Percentiles rank a stretch among this genome's conserved stretches.
Evolutionary conservation across 2,888 invertebrate genomes (phyloP).

Genomic region (Oligia latruncula): DNA sequence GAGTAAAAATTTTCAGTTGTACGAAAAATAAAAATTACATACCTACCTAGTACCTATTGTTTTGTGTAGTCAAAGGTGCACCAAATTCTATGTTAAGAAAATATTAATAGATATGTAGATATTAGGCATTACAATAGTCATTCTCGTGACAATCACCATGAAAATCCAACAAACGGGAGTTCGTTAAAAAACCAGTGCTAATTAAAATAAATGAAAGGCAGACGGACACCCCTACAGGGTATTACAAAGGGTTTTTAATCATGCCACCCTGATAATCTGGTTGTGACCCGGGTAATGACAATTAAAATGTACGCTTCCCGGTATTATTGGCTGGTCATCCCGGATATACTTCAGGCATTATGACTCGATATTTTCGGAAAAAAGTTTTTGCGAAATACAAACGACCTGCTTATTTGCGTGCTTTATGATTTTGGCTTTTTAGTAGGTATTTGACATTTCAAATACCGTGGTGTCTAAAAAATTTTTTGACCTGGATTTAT

Average conservation of each 20-base stretch:
- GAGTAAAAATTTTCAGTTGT: not conserved
- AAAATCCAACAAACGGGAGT: constrained; percentile 19
- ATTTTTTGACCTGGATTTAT: not conserved
- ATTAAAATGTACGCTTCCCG: constrained; percentile 66
- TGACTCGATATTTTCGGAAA: not conserved
- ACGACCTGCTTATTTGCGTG: not conserved
- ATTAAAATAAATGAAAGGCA: constrained; percentile 61
- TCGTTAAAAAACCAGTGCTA: constrained; percentile 46
- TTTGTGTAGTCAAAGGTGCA: not conserved
- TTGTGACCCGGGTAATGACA: constrained; percentile 66
- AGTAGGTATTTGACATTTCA: not conserved
- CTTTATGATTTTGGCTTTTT: constrained; percentile 8
- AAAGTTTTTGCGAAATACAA: constrained; percentile 7
- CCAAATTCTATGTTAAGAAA: not conserved
- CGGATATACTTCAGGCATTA: constrained; percentile 25
- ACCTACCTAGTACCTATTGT: not conserved
- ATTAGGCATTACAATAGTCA: not conserved
- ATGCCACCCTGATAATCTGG: constrained; percentile 68
- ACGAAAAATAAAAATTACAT: not conserved
- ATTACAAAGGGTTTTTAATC: constrained; percentile 68
- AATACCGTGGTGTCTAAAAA: not conserved
- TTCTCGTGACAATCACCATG: not conserved
- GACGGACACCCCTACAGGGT: constrained; percentile 46
- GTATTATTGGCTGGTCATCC: constrained; percentile 53
- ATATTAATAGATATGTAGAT: too few species aligned